Evolutionary conservation across 2,113 vertebrate genomes (phyloP), one percentile per base, ranked within the genome.

Genomic region (Podilymbus podiceps): DNA sequence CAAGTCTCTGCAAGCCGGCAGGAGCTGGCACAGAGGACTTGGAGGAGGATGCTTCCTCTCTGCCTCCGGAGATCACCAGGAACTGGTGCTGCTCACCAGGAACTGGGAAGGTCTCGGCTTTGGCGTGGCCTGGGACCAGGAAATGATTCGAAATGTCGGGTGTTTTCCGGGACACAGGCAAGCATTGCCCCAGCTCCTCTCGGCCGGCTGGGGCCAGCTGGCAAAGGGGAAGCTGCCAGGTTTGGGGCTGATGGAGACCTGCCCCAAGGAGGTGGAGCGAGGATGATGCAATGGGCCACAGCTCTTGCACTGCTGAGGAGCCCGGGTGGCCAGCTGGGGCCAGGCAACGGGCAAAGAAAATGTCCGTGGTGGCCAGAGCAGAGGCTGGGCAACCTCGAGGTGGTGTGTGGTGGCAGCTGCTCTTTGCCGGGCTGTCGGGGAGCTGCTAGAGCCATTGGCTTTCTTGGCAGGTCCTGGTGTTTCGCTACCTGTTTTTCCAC

Each of bases 341-440:
- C 1, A 0, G 33, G 58, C 0, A 0, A 1, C 0, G 2, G 66
- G 55, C 73, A 75, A 75, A 76, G 80, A 90, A 83, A 90, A 66
- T 9, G 44, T 28, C 90, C 3, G 0, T 4, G n/a, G 68, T 55
- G 64, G 15, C 71, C 3, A 1, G 49, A 23, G 49, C 40, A 4
- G 24, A 24, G 0, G 0, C 68, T 30, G 60, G 30, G 15, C 0
- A 0, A 4, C 31, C 42, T 53, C 1, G 3, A 40, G 52, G 21
- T 0, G 2, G 11, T 30, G n/a, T 9, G 23, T 0, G 6, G 33
- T 1, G 12, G 64, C 75, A 84, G 75, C 42, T 47, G 9, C 64
- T 87, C 50, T 12, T 55, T 46, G 7, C 8, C 0, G 0, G 31
- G 64, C 42, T 59, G 38, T 0, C 1, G 7, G 13, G 35, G 13